These are phyloP conservation scores for Antennarius maculatus DNA, from an alignment of 2,797 vertebrate species.

Conservation along the genomic window DNA sequence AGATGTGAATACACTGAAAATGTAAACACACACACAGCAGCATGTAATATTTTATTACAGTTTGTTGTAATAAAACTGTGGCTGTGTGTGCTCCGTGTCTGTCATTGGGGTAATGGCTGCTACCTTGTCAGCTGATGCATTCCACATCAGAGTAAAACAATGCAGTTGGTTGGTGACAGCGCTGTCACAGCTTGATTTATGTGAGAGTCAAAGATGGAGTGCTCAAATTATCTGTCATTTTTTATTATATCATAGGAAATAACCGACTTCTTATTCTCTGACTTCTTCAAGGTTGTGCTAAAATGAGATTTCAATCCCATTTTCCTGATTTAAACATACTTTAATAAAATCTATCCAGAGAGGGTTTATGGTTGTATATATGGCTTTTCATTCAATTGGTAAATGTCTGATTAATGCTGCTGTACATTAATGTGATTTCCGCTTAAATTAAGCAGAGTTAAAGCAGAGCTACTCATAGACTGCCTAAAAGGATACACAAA, in stretches of 20 bases:
- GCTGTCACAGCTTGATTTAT: constrained; percentile 18
- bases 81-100: constrained; percentile 43
- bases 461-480: constrained; percentile 11
- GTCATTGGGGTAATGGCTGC: constrained; percentile 49
- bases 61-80: constrained; percentile 64
- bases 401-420: constrained; percentile 27
- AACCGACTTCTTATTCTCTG: not conserved
- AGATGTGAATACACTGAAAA: constrained; percentile 2
- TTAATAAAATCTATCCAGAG: constrained; percentile 10
- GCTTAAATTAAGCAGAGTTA: constrained; percentile 8
- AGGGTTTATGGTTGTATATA: constrained; percentile 2
- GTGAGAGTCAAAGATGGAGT: not conserved
- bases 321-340: not conserved
- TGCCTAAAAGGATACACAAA: not conserved
- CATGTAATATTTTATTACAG: constrained; percentile 27
- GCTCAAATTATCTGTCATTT: not conserved
- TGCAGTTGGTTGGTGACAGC: constrained; percentile 22
- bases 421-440: constrained; percentile 24
- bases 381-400: constrained; percentile 18
- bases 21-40: not conserved
- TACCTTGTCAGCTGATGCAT: constrained; percentile 52
- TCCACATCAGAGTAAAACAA: constrained; percentile 22
- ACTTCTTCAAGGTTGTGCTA: not conserved
- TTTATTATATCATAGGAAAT: not conserved
- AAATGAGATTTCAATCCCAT: not conserved